Evolutionary conservation across 2,113 vertebrate species (phyloP).

Genomic region (Microcebus tavaratra): DNA sequence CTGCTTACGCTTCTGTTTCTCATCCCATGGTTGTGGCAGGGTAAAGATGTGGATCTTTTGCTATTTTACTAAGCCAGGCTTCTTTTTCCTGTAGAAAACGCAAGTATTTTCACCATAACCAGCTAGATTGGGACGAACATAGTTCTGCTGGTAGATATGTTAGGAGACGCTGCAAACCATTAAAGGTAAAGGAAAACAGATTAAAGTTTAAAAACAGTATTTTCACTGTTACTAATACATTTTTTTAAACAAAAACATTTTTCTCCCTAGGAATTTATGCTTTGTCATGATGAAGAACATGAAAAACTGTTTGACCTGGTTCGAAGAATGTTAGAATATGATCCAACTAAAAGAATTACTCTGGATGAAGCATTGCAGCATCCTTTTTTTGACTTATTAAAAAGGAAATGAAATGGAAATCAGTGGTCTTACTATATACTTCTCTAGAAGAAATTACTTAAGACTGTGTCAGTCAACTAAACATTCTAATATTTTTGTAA

Average conservation of each 20-base stretch:
- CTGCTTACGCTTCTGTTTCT: not conserved
- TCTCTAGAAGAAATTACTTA: constrained; percentile 89
- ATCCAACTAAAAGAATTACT: constrained; percentile 92
- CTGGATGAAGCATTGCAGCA: constrained; percentile 94
- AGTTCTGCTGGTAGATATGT: constrained; percentile 94
- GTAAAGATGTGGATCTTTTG: not conserved
- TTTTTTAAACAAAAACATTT: constrained; percentile 53
- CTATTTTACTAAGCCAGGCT: not conserved
- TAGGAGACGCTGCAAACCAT: constrained; percentile 93
- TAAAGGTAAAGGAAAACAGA: constrained; percentile 87
- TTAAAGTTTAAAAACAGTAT: not conserved
- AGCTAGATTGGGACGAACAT: constrained; percentile 94
- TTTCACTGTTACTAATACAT: not conserved
- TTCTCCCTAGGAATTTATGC: constrained; percentile 91
- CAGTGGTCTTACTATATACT: constrained; percentile 77
- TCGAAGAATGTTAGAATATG: constrained; percentile 95
- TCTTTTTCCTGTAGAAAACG: constrained; percentile 86
- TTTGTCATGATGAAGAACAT: constrained; percentile 90
- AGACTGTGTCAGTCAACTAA: constrained; percentile 95
- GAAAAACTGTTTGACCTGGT: constrained; percentile 94
- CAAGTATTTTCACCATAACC: constrained; percentile 91
- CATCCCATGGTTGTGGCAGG: not conserved
- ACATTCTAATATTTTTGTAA: constrained; percentile 87
- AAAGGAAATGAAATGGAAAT: constrained; percentile 81
- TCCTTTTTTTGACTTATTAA: constrained; percentile 90